Evolutionary conservation across 1,140 invertebrate genomes (phyloP).

Genomic region (Megathymus violae): DNA sequence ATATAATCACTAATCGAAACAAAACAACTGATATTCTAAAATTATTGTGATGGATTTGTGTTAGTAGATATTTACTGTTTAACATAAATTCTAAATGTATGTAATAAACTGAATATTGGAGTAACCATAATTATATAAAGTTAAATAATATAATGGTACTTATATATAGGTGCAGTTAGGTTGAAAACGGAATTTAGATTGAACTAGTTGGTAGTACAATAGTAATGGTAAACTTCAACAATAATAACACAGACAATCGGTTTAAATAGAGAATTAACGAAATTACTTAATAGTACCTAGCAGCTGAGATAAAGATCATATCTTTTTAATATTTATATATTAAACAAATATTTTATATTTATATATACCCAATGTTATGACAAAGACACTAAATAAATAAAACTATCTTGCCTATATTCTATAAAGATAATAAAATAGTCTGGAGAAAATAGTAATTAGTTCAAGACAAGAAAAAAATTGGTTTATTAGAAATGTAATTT

Average conservation of each 20-base stretch:
- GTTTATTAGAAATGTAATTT: no score
- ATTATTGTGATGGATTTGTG: conserved; percentile 82
- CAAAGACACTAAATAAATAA: no score
- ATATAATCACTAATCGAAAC: conserved; percentile 63
- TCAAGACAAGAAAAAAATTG: no score
- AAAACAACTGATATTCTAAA: conserved; percentile 82
- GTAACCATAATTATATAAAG: conserved; percentile 23
- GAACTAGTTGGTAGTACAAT: conserved; percentile 22
- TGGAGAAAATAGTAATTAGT: no score
- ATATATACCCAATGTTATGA: no score
- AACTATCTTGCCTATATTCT: no score
- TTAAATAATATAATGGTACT: conserved; percentile 38
- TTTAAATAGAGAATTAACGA: no score
- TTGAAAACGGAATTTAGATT: conserved; percentile 37
- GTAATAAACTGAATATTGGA: conserved; percentile 35
- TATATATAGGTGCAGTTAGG: conserved; percentile 38
- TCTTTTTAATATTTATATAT: no score
- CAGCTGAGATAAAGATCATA: no score
- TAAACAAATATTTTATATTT: no score
- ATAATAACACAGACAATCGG: conserved; percentile 19
- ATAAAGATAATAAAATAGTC: no score
- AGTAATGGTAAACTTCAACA: conserved; percentile 36
- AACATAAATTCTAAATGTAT: conserved; percentile 55
- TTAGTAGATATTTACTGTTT: conserved; percentile 68
- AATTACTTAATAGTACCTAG: no score